Base-by-base conservation (phyloP, 2,113 vertebrate genomes). In the Heteronetta atricapilla region DNA sequence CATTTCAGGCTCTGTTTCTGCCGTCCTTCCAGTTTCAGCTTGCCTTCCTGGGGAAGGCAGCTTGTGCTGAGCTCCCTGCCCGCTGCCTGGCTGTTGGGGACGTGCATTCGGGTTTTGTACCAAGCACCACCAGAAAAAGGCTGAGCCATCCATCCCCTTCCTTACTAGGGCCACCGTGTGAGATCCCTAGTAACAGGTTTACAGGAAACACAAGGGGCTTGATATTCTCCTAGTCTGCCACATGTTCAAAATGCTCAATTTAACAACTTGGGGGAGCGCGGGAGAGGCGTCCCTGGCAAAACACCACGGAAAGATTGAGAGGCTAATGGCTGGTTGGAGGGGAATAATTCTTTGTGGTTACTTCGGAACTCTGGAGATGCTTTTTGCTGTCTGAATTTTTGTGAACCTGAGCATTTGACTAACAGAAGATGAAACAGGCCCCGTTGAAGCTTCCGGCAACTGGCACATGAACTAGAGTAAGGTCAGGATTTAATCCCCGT, bases 21-120 rank as follows among this genome's bases (percentile, higher is more conserved):
- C 36, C 40, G 3, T 69, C 38, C 31, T 84, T 60, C 66, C 28
- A 14, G 38, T 26, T 33, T 25, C 36, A 42, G 7, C 44, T 70
- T 40, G 18, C 46, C 46, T 63, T 28, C 34, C 34, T 1, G 2
- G 38, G 2, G 38, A 16, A 2, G 1, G n/a, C 26, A 10, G 5
- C 6, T 46, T 33, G 4, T 67, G 50, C n/a, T 5, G 3, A 52
- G 14, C 36, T 36, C 28, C n/a, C 70, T 26, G 22, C 4, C 0
- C 7, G 3, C 28, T 3, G 6, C 19, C 72, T 18, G 7, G 6
- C 28, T 1, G 0, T 18, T 64, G 11, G 36, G 1, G 26, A 2
- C 1, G 1, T 8, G 22, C 34, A 3, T 50, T 44, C 13, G 10
- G 29, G 13, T 73, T 79, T 55, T 48, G 20, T 28, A 66, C 28